A percentile compares a stretch with the other conserved stretches of the same genome.
Evolutionary conservation across 2,888 invertebrate species (phyloP).

Genomic region (Dexiosoma caninum): DNA sequence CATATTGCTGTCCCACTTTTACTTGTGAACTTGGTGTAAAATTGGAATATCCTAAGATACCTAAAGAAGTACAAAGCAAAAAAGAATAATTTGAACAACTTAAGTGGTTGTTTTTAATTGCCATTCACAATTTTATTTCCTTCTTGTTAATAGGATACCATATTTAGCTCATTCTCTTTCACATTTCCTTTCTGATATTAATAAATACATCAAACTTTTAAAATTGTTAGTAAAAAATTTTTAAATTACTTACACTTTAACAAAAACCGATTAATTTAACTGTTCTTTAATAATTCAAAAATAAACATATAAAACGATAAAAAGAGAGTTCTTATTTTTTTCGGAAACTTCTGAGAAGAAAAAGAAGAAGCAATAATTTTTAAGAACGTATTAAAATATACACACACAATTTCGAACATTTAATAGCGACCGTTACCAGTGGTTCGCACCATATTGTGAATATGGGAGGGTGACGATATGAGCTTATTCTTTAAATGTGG

Average conservation of each 20-base stretch:
- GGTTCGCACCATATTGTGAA: too few species aligned
- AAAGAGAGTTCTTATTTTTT: background rate
- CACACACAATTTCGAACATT: too few species aligned
- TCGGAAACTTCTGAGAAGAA: too few species aligned
- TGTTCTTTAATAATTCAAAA: background rate
- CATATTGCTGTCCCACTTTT: constrained; percentile 90
- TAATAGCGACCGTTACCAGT: too few species aligned
- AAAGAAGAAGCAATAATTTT: too few species aligned
- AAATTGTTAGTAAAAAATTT: background rate
- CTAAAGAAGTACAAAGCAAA: constrained; percentile 75
- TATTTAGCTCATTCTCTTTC: background rate
- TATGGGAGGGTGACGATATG: too few species aligned
- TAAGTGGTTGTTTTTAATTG: background rate
- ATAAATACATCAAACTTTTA: background rate
- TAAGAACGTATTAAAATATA: too few species aligned
- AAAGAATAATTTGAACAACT: constrained; percentile 37
- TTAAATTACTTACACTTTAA: background rate
- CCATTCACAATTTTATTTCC: background rate
- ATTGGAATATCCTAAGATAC: constrained; percentile 90
- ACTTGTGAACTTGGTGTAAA: constrained; percentile 91
- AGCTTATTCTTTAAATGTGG: too few species aligned
- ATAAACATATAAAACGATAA: background rate
- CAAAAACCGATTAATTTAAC: background rate
- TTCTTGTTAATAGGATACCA: background rate
- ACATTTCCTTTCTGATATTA: background rate